Conservation (phyloP, 2,888 invertebrate genomes). For the Drosophila anceps region DNA sequence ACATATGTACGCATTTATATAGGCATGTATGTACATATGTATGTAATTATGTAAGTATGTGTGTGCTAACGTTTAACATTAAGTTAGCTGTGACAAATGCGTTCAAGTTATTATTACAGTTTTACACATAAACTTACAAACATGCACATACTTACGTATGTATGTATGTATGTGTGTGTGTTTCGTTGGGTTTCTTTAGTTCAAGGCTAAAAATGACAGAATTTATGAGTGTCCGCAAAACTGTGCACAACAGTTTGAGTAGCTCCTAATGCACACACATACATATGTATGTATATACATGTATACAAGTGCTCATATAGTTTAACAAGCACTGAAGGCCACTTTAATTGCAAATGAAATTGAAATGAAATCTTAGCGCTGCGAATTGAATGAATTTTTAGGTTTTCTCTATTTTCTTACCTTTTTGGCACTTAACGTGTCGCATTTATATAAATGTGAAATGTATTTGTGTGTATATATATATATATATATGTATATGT, state of each 20-base stretch:
- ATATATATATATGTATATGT: background rate
- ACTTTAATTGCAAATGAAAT: conserved; percentile 63
- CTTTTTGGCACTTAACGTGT: conserved; percentile 55
- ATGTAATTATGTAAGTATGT: conserved; percentile 13
- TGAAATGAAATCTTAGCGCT: conserved; percentile 63
- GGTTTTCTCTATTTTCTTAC: conserved; percentile 50
- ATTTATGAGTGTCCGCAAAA: conserved; percentile 13
- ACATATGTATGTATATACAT: background rate
- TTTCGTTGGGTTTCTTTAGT: conserved; percentile 24
- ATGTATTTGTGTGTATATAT: conserved; percentile 23
- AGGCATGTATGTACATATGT: conserved; percentile 18
- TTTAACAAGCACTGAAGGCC: conserved; percentile 15
- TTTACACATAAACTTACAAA: conserved; percentile 16
- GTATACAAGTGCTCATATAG: background rate
- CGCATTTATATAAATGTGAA: conserved; percentile 50
- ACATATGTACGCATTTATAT: conserved; percentile 2
- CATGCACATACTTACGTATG: background rate
- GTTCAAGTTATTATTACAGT: conserved; percentile 47
- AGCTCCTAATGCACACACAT: conserved; percentile 1
- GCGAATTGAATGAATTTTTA: conserved; percentile 63
- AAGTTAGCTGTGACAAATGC: conserved; percentile 42
- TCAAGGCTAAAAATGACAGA: conserved; percentile 38
- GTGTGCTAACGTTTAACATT: conserved; percentile 24
- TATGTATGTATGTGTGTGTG: background rate
- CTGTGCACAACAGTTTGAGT: conserved; percentile 10